Evolutionary conservation across 2,113 vertebrate genomes (phyloP).

Genomic region (Echinops telfairi): DNA sequence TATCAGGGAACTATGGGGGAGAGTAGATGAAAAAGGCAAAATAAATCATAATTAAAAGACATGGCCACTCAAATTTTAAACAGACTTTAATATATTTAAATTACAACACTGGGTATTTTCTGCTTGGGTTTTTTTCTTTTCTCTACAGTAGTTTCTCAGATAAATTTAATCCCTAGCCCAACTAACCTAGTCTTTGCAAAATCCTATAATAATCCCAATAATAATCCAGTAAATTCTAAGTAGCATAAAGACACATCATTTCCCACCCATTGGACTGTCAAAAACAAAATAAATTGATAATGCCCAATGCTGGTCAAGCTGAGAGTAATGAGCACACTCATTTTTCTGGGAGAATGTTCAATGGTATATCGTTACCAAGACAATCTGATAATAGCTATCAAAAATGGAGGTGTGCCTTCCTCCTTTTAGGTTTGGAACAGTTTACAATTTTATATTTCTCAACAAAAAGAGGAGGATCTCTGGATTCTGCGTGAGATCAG

Average conservation of each 20-base stretch:
- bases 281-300: constrained; percentile 37
- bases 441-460: constrained; percentile 4
- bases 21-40: neutral
- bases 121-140: neutral
- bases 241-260: neutral
- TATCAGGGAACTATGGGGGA: constrained; percentile 85
- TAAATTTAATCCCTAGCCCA: constrained; percentile 17
- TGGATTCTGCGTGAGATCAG: neutral
- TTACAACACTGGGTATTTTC: neutral
- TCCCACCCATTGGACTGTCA: constrained; percentile 30
- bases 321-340: rapidly evolving
- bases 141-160: neutral
- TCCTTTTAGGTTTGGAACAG: neutral
- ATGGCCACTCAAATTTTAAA: neutral
- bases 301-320: neutral
- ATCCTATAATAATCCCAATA: neutral
- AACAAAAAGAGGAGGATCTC: neutral
- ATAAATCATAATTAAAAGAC: neutral
- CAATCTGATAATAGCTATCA: neutral
- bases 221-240: neutral
- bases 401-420: neutral
- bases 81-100: constrained; percentile 1
- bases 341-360: neutral
- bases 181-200: constrained; percentile 4
- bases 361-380: neutral